phyloP scores from a whole-genome alignment of 2,113 vertebrate genomes.

The Coptodon rendalli region DNA sequence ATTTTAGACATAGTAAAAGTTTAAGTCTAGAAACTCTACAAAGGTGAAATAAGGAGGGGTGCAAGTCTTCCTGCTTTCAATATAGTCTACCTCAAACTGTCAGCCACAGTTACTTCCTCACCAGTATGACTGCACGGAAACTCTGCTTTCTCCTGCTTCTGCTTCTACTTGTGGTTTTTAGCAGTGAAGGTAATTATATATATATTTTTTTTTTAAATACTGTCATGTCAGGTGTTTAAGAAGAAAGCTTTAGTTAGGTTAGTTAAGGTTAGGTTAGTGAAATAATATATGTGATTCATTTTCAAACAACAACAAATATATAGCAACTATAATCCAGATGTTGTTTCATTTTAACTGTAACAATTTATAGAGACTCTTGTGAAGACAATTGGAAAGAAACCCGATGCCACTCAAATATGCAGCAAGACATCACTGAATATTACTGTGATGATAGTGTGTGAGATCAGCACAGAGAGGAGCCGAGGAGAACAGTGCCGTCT shows the following conservation, averaged over 20 bases:
- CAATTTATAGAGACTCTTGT: neutral
- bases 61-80: neutral
- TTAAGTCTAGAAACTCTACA: neutral
- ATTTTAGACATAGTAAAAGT: neutral
- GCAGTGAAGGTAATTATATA: neutral
- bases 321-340: fast-evolving
- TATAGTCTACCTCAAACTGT: neutral
- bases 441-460: neutral
- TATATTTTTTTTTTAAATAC: neutral
- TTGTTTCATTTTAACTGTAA: neutral
- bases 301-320: neutral
- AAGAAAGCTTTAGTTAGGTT: neutral
- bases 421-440: fast-evolving
- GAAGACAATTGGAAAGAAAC: neutral
- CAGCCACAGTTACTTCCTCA: neutral
- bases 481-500: neutral
- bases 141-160: neutral
- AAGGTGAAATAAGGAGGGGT: neutral
- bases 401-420: neutral
- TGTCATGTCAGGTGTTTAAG: neutral
- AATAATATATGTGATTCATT: neutral
- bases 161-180: neutral
- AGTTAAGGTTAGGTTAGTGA: neutral
- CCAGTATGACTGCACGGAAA: neutral
- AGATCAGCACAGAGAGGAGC: neutral